These are phyloP conservation scores for Decapterus maruadsi DNA, from an alignment of 2,797 vertebrate genomes.

Conservation along the genomic window DNA sequence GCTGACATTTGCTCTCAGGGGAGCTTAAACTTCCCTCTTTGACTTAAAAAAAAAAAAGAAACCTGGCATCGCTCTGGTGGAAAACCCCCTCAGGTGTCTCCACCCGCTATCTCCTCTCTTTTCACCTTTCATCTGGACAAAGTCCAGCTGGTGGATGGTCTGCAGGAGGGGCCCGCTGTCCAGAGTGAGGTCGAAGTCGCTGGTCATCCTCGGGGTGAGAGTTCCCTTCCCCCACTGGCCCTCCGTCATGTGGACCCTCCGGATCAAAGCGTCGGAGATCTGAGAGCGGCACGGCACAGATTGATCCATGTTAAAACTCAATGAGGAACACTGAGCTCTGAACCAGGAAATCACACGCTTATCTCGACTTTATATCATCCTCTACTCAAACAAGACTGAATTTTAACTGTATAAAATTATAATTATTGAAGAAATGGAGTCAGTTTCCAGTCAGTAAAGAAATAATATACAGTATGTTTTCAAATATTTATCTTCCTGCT, in stretches of 20 bases:
- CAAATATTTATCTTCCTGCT: neutral
- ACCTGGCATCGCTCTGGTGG: neutral
- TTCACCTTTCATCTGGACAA: slow-evolving; percentile 98
- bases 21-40: neutral
- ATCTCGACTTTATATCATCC: neutral
- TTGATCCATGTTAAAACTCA: neutral
- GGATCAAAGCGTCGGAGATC: slow-evolving; percentile 98
- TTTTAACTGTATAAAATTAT: neutral
- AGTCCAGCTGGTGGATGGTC: slow-evolving; percentile 98
- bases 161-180: slow-evolving; percentile 96
- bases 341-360: neutral
- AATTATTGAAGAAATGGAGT: neutral
- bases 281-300: slow-evolving; percentile 63
- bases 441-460: neutral
- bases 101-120: neutral
- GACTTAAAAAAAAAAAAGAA: neutral
- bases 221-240: slow-evolving; percentile 99
- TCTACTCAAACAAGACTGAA: neutral
- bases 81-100: slow-evolving; percentile 2
- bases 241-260: slow-evolving; percentile 96
- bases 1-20: neutral
- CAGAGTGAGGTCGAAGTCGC: slow-evolving; percentile 97
- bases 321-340: neutral
- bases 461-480: too few relatives aligned
- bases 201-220: slow-evolving; percentile 96